A percentile compares a stretch with the other conserved stretches of the same genome.
These are phyloP conservation scores for Tenthredo scrophulariae DNA, from an alignment of 2,888 invertebrate species.

Conservation along the genomic window DNA sequence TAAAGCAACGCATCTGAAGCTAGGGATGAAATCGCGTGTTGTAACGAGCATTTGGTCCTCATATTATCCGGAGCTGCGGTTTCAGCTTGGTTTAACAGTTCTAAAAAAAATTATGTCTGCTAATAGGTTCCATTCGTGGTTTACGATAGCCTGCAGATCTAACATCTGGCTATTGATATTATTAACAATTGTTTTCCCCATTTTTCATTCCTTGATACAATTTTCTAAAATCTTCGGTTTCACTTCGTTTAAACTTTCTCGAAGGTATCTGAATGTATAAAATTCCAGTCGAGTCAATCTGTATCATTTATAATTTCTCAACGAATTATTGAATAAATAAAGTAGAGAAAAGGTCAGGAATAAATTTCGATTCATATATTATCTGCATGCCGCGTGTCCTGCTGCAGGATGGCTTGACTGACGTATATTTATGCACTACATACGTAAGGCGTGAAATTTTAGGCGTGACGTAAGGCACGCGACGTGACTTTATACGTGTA, in stretches of 20 bases:
- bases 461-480: constrained; percentile 40
- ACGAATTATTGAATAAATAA: background rate
- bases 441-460: constrained; percentile 10
- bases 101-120: background rate
- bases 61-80: background rate
- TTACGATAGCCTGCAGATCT: background rate
- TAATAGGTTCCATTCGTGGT: background rate
- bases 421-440: background rate
- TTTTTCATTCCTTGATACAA: background rate
- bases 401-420: background rate
- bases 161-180: background rate
- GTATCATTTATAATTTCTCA: no score
- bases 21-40: constrained; percentile 1
- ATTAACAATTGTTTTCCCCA: background rate
- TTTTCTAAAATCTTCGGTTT: background rate
- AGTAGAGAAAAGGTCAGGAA: background rate
- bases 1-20: background rate
- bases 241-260: no score
- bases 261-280: no score
- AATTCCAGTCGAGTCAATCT: no score
- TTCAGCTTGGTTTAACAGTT: background rate
- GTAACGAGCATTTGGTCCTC: constrained; percentile 9
- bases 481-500: background rate
- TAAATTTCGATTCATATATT: constrained; percentile 5
- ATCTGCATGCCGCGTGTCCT: background rate